Evolutionary conservation across 2,888 invertebrate species (phyloP).

Genomic region (Gonocerus acuteangulatus): DNA sequence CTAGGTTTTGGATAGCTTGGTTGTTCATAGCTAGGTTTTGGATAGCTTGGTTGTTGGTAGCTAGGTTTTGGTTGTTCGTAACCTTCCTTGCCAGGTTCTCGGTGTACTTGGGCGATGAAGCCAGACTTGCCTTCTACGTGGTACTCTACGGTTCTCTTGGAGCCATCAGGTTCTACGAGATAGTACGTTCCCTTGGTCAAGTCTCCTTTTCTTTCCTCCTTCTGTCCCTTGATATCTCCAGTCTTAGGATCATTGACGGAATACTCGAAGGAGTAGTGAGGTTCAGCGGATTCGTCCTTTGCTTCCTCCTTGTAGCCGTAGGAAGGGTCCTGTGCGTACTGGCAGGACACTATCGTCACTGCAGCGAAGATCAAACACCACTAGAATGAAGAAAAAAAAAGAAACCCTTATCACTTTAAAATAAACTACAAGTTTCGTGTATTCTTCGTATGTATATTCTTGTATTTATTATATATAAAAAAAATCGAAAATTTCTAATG

Average conservation of each 20-base stretch:
- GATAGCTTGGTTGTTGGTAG: slow-evolving; percentile 4
- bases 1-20: too few species aligned
- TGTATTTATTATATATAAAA: too few species aligned
- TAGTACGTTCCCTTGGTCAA: slow-evolving; percentile 56
- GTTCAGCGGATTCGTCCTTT: slow-evolving; percentile 27
- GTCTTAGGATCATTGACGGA: slow-evolving; percentile 64
- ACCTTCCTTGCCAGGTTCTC: slow-evolving; percentile 15
- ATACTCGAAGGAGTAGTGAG: slow-evolving; percentile 63
- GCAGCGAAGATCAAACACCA: too few species aligned
- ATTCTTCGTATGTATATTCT: too few species aligned
- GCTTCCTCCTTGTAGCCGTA: slow-evolving; percentile 10
- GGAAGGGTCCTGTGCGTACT: background rate
- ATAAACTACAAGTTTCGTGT: too few species aligned
- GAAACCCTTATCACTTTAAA: too few species aligned
- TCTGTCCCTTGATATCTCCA: slow-evolving; percentile 64
- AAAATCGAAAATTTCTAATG: too few species aligned
- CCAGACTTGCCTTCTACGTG: slow-evolving; percentile 69
- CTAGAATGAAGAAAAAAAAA: too few species aligned
- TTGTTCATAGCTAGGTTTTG: too few species aligned
- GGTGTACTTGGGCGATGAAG: slow-evolving; percentile 59
- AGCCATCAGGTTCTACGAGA: slow-evolving; percentile 59
- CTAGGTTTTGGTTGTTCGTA: background rate
- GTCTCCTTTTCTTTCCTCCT: slow-evolving; percentile 65
- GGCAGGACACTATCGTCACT: background rate
- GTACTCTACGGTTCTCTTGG: slow-evolving; percentile 64